Evolutionary conservation across 2,888 invertebrate species (phyloP), one percentile per base, ranked within the genome.

Genomic region (Seira musarum): DNA sequence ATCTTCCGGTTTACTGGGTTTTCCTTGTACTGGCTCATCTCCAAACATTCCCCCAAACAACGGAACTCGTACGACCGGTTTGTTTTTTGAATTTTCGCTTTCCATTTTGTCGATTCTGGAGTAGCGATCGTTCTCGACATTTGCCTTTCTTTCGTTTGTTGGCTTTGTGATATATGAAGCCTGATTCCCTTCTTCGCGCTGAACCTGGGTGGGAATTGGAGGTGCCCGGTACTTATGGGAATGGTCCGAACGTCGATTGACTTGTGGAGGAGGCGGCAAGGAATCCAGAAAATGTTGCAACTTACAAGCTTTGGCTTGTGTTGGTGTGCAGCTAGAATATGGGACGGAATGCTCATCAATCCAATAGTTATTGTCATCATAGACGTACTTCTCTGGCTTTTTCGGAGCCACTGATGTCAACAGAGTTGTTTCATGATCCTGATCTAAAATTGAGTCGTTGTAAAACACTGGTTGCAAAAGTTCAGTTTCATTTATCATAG

Each of bases 271-370:
- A 17, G 79, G 72, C n/a, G 84, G 83, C 21, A 83, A 30, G 6
- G 75, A 64, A 68, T 83, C 78, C 57, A 84, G 72, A 40, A 85
- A 76, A 6, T 85, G 72, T 10, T 74, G 81, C 60, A 86, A 72
- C 46, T 84, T 74, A 73, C 86, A 86, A n/a, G 74, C 67, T 35
- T 82, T 85, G 8, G 82, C 82, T 77, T 86, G 85, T 25, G 71
- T 82, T 67, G 68, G 81, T 3, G 85, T 85, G 46, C 85, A 85
- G 60, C 78, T 82, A 60, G 82, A 83, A 61, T 85, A 86, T 2
- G 83, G 79, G 8, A 67, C 85, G 0, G 85, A 85, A 60, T 86
- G 85, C 67, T 85, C 86, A 69, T 86, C 86, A 24, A 86, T 67
- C 80, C 84, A 86, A 61, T 82, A 79, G 64, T 73, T 72, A 65